phyloP scores from a whole-genome alignment of 2,888 invertebrate species.

The Tethea ocularis region DNA sequence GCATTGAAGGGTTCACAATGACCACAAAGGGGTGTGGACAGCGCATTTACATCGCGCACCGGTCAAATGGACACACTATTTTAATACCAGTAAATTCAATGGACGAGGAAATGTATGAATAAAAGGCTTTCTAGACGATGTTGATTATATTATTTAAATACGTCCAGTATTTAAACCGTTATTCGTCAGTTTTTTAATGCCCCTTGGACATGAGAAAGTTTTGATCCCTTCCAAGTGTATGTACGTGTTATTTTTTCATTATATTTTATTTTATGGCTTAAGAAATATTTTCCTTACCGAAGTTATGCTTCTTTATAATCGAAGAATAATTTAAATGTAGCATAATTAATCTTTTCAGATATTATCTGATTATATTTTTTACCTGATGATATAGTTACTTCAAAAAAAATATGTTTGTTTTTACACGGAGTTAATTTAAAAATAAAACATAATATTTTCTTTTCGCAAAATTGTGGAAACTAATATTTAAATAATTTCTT shows the following conservation, averaged over 20 bases:
- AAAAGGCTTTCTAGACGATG: conserved; percentile 69
- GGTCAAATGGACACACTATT: conserved; percentile 76
- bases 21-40: conserved; percentile 80
- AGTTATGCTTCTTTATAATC: no score
- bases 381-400: no score
- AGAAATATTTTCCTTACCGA: not conserved
- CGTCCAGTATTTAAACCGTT: conserved; percentile 77
- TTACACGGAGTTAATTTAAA: no score
- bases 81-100: conserved; percentile 71
- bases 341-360: no score
- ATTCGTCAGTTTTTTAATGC: conserved; percentile 69
- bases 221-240: conserved; percentile 11
- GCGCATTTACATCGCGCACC: conserved; percentile 62
- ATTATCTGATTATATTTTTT: no score
- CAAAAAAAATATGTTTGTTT: no score
- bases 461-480: no score
- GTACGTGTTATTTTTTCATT: not conserved
- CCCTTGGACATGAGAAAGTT: conserved; percentile 74
- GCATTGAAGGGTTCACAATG: conserved; percentile 74
- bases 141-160: conserved; percentile 81
- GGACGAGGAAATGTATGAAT: conserved; percentile 78
- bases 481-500: no score
- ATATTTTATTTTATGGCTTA: not conserved
- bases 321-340: not conserved
- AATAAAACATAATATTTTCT: no score